Base-by-base conservation (phyloP, 2,888 invertebrate genomes). In the Tholera decimalis region DNA sequence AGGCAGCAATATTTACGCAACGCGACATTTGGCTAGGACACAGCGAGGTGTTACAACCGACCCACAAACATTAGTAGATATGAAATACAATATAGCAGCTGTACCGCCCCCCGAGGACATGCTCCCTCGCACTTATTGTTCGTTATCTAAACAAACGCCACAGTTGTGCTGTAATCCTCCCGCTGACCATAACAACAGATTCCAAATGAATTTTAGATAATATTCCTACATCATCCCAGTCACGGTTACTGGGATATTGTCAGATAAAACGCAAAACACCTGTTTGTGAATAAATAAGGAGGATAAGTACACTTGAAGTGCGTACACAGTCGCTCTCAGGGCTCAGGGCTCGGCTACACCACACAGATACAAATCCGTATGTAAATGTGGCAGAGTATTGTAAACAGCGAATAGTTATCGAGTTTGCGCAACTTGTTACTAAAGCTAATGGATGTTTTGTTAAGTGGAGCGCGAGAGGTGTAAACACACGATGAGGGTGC, bases 121-220 rank as follows among this genome's bases (percentile, higher is more conserved):
- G 61, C 62, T 63, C 74, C 50, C 20, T 57, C 59, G 62, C 79
- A 75, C 44, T 74, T 74, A 79, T 71, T 78, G 71, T 71, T 56
- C 54, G 68, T 56, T 79, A 79, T 78, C 81, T 66, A 79, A 82
- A 80, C 68, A 80, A 82, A 82, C 71, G 68, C 73, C 77, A 41
- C 66, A 53, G 59, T 68, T 60, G 60, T 50, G 70, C 74, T 35
- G 70, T 67, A 70, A 79, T 63, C 73, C 66, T 67, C 55, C 39
- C 49, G 26, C 68, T 71, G 77, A 62, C 73, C 82, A 15, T 73
- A 39, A 61, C 59, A 59, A 62, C 65, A 79, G 47, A 71, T 69
- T 66, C 49, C 47, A 35, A 69, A 73, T 80, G 53, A 73, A 79
- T 79, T 66, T 66, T 71, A 66, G 39, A 82, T 74, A 60, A 64